Percentiles rank a stretch among this genome's conserved stretches.
These are phyloP conservation scores for Marmota monax DNA, from an alignment of 2,113 vertebrate genomes.

Conservation along the genomic window DNA sequence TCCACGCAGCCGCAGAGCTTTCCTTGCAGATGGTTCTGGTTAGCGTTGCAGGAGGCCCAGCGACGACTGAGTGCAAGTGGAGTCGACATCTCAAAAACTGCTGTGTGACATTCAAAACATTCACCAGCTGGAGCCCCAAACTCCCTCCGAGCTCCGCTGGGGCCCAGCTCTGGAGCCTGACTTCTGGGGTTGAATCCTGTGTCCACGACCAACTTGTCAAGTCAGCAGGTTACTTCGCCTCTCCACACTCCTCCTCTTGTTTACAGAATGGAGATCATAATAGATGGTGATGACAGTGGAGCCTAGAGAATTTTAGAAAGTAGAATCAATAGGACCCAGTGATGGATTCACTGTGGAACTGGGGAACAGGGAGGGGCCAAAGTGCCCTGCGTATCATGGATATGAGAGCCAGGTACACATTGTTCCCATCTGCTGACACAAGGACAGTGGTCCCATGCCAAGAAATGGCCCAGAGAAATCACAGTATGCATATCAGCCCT, in stretches of 20 bases:
- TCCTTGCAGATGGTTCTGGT: too few species aligned
- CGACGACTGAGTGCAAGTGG: background rate
- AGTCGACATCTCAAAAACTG: background rate
- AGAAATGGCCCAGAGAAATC: background rate
- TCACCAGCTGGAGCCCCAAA: background rate
- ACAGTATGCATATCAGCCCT: fast-evolving
- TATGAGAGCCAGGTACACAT: background rate
- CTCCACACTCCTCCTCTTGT: background rate
- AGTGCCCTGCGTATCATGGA: background rate
- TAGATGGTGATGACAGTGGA: background rate
- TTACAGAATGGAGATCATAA: background rate
- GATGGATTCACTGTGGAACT: background rate
- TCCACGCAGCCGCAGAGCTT: too few species aligned
- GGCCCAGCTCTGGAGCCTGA: background rate
- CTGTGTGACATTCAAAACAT: background rate
- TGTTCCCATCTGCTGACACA: background rate
- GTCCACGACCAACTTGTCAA: background rate
- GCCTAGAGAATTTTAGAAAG: background rate
- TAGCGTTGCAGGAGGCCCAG: background rate
- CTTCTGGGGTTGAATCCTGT: background rate
- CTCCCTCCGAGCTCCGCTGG: too few species aligned
- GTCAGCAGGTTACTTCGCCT: fast-evolving
- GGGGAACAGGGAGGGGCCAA: background rate
- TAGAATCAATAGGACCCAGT: background rate
- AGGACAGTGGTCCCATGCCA: background rate